Evolutionary conservation across 2,797 vertebrate genomes (phyloP), one percentile per base, ranked within the genome.

Genomic region (Hippocampus kuda): DNA sequence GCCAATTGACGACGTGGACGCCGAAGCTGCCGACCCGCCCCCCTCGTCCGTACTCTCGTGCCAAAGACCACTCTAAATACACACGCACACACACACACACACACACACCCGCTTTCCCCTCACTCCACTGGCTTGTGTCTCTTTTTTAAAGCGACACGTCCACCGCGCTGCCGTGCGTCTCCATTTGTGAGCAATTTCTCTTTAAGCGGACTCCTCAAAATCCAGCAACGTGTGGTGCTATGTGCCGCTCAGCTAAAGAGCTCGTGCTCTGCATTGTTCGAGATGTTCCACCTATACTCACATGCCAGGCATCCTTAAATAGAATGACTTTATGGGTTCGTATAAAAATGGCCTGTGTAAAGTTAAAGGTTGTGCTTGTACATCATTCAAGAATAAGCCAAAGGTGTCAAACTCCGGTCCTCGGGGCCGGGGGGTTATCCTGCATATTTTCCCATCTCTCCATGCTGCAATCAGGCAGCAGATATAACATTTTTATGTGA

Each of bases 11-110:
- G 12, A 42, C 16, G 76, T 27, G 78, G 49, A 77, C 62, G 16
- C 59, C 38, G 88, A 86, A 85, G 70, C 89, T 79, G 86, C 88
- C 89, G 84, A 79, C 79, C 71, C 46, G 62, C 66, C 65, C 66
- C 65, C 71, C 62, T 5, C 8, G 1, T 38, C 34, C 34, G 34
- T 38, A 62, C 16, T 1, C 12, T 13, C 3, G 68, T 73, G 62
- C 16, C 74, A 80, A 85, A 84, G 84, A 81, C 80, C 73, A 53
- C 64, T 68, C 24, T 66, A 30, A 9, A 12, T 11, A 30, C 41
- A 15, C 46, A 26, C 5, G 12, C 46, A 64, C n/a, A 30, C 41
- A 8, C 46, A 56, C 5, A 24, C 44, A 44, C 22, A 8, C 34
- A 41, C 20, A 5, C 26, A 46, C 57, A 38, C 1, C 26, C n/a